Evolutionary conservation across 1,140 invertebrate species (phyloP).

Genomic region (Holotrichia oblita): DNA sequence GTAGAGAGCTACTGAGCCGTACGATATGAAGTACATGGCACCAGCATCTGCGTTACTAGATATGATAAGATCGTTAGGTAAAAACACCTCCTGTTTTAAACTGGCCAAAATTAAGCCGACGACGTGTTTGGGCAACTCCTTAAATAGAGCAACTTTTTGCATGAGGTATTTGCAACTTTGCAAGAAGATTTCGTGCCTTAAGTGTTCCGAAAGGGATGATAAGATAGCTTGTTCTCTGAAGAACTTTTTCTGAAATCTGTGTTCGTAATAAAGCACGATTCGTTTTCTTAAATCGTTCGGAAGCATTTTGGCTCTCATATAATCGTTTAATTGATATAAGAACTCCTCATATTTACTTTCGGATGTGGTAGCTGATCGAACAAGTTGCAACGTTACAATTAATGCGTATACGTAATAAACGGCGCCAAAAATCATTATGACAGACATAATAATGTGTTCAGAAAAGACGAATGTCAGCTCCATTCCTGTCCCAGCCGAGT

Average conservation of each 20-base stretch:
- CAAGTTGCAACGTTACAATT: slow-evolving; percentile 35
- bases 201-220: slow-evolving; percentile 44
- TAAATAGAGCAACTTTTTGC: slow-evolving; percentile 2
- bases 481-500: background rate
- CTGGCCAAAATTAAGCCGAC: slow-evolving; percentile 16
- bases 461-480: background rate
- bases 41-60: background rate
- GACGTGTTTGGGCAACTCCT: slow-evolving; percentile 8
- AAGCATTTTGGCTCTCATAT: slow-evolving; percentile 43
- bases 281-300: slow-evolving; percentile 33
- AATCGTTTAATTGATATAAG: slow-evolving; percentile 42
- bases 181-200: slow-evolving; percentile 40
- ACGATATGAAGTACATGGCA: slow-evolving; percentile 36
- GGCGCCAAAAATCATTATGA: slow-evolving; percentile 42
- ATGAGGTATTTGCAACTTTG: slow-evolving; percentile 27
- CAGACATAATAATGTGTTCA: slow-evolving; percentile 41
- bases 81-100: slow-evolving; percentile 32
- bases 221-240: slow-evolving; percentile 44
- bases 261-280: slow-evolving; percentile 42
- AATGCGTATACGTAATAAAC: slow-evolving; percentile 38
- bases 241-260: slow-evolving; percentile 44
- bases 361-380: slow-evolving; percentile 39
- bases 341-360: slow-evolving; percentile 45
- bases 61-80: slow-evolving; percentile 30
- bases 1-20: slow-evolving; percentile 25